Base-by-base conservation (phyloP, 2,113 vertebrate species). In the Pollimyrus isidori region DNA sequence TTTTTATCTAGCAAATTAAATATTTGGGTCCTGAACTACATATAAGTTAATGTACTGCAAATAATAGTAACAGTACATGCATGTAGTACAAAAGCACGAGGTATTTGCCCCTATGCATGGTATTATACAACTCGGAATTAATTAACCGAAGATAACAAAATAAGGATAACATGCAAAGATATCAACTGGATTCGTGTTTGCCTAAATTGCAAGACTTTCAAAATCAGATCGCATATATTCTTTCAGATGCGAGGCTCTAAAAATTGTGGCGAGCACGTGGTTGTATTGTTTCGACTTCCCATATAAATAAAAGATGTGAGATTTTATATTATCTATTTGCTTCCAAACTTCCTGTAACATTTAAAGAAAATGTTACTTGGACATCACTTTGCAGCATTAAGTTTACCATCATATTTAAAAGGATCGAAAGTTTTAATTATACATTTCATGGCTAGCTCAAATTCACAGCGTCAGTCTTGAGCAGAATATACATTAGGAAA, bases 231-330 rank as follows among this genome's bases (percentile, higher is more conserved):
- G 11, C n/a, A 30, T 83, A 48, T 4, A 52, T 9, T 30, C 49
- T 45, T 83, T 93, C 50, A 90, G 89, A 93, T 92, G 91, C 91
- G 91, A 90, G 88, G 89, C 89, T 92, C 89, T 80, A 76, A 93
- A 93, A 92, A 93, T 92, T 89, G 69, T 90, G 58, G 69, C 89
- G 95, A 96, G 94, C 96, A 96, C 96, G 95, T 96, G 95, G 95
- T 93, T 95, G 85, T 87, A 87, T 87, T 87, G 85, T 87, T 62
- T 87, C 87, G 7, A 46, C 56, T 87, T 87, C 56, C 87, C 87
- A 87, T 62, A 65, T 62, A 87, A 58, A 87, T 87, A 87, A 87
- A 65, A 58, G 23, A 87, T 87, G 86, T 93, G 91, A 91, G 83
- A 93, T 92, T 89, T 92, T 92, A 93, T 62, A 62, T 84, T 5